Base-by-base conservation (phyloP, 2,888 invertebrate genomes). In the Celastrina argiolus region DNA sequence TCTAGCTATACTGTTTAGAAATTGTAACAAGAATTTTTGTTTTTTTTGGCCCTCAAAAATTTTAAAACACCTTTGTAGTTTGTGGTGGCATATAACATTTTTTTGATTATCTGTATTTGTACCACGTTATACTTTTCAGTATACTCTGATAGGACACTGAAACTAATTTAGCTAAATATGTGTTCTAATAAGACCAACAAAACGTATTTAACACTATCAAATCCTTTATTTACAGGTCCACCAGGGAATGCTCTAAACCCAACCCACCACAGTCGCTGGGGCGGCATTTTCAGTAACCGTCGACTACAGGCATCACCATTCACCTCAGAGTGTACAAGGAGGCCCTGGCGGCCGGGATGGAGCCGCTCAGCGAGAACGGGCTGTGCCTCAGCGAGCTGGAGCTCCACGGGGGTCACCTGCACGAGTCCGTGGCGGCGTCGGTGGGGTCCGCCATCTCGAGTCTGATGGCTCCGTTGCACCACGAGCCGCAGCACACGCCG, bases 341-440 rank as follows among this genome's bases (percentile, higher is more conserved):
- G 85, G 89, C 89, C 84, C 90, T 91, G 78, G 93, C 94, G 93
- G 94, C 94, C 79, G 93, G 94, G 69, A 92, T 94, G 92, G 94
- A 94, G 91, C 93, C 93, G 80, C 90, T 94, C 76, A 91, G 93
- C 81, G 94, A 95, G 88, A 93, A 93, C 78, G 94, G 94, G 75
- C 92, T 95, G 76, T 95, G 95, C 77, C 92, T 95, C 65, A 95
- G 95, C 78, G 95, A 95, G 87, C 91, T 95, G 74, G 94, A 92
- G 72, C 82, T 92, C 59, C 92, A 92, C 72, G 87, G 90, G 18
- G 85, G 87, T 0, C 93, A 93, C 74, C 76, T 91, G 67, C 91
- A 92, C 74, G 91, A 92, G 78, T 89, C 89, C 3, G 91, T 91
- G 75, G 91, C 91, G 8, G 91, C 90, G 36, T 89, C 91, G 0